A percentile compares a stretch with the other conserved stretches of the same genome.
These are phyloP conservation scores for Cabera pusaria DNA, from an alignment of 2,888 invertebrate species.

Conservation along the genomic window DNA sequence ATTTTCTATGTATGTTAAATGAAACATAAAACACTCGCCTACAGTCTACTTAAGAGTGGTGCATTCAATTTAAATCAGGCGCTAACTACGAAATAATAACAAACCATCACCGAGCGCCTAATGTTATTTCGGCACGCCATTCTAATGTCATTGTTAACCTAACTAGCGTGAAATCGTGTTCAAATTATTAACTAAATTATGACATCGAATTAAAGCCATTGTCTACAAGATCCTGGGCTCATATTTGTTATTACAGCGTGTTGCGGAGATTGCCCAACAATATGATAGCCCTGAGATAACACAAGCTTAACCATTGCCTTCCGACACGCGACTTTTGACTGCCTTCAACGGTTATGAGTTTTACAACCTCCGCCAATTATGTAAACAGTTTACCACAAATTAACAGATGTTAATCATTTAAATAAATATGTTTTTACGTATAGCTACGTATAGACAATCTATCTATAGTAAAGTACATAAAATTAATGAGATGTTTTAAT, in stretches of 20 bases:
- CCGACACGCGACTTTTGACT: conserved; percentile 67
- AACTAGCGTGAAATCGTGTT: conserved; percentile 30
- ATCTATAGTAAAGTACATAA: too few relatives aligned
- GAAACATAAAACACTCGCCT: too few relatives aligned
- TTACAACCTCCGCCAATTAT: conserved; percentile 59
- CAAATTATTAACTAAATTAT: conserved; percentile 32
- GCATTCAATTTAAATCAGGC: neutral
- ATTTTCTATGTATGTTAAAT: too few relatives aligned
- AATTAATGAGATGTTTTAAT: too few relatives aligned
- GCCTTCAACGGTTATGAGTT: conserved; percentile 49
- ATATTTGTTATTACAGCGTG: conserved; percentile 24
- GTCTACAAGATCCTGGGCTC: conserved; percentile 25
- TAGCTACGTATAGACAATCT: too few relatives aligned
- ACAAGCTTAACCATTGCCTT: conserved; percentile 61
- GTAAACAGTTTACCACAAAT: conserved; percentile 38
- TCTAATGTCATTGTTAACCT: conserved; percentile 21
- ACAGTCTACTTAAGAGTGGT: too few relatives aligned
- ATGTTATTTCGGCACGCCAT: conserved; percentile 26
- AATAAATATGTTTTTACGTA: too few relatives aligned
- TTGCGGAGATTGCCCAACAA: conserved; percentile 52
- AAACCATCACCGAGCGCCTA: conserved; percentile 11
- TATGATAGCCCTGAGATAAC: conserved; percentile 75
- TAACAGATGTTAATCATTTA: too few relatives aligned
- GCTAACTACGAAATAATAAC: conserved; percentile 16
- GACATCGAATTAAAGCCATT: conserved; percentile 29